Percentiles rank a stretch among this genome's conserved stretches.
Conservation (phyloP, 2,113 vertebrate species). For the Antechinus stuartii region DNA sequence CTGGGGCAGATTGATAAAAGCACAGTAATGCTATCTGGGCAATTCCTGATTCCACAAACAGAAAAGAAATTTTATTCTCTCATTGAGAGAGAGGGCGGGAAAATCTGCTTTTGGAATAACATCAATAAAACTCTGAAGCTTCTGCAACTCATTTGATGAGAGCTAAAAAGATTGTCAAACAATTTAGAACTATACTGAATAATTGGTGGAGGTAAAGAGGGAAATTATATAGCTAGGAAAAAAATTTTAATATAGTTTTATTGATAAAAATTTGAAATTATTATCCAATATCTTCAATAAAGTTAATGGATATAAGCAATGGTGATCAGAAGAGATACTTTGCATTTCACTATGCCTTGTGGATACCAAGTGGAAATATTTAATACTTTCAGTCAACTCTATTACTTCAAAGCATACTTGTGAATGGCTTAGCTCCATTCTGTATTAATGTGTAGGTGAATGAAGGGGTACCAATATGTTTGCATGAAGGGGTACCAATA, state of each 20-base stretch:
- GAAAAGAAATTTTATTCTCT: not conserved
- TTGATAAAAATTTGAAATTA: not conserved
- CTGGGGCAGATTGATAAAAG: not conserved
- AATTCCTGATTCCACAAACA: not conserved
- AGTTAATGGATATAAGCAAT: not conserved
- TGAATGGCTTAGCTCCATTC: not conserved
- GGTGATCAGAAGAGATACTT: not conserved
- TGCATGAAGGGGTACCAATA: not conserved
- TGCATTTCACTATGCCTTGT: not conserved
- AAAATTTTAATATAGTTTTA: not conserved
- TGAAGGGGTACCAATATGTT: not conserved
- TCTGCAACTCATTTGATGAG: not conserved
- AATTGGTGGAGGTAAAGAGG: not conserved
- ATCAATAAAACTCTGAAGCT: not conserved
- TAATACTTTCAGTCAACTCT: not conserved
- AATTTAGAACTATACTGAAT: not conserved
- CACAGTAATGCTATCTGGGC: not conserved
- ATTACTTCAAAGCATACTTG: constrained; percentile 6
- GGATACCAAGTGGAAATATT: not conserved
- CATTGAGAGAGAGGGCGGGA: not conserved
- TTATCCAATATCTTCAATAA: not conserved
- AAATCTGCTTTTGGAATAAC: not conserved
- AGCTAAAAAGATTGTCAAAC: not conserved
- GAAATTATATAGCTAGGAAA: not conserved
- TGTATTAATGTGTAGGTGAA: not conserved